phyloP scores from a whole-genome alignment of 2,888 invertebrate genomes.

The Drosophila antonietae region DNA sequence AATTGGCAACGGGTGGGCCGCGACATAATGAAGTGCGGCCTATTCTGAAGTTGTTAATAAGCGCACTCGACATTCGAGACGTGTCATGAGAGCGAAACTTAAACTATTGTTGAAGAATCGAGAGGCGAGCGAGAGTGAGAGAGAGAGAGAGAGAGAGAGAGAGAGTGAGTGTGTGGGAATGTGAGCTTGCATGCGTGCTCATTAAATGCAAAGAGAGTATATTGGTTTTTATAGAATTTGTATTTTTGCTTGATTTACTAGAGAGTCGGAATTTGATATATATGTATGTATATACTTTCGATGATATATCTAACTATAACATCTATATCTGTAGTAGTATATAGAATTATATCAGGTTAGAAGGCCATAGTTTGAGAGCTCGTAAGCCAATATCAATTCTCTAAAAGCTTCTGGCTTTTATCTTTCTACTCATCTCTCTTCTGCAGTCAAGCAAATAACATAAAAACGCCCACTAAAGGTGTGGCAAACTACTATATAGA shows the following conservation, averaged over 20 bases:
- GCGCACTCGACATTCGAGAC: slow-evolving; percentile 12
- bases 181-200: background rate
- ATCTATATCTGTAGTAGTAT: background rate
- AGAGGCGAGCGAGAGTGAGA: too few species aligned
- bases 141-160: too few species aligned
- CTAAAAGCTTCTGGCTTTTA: background rate
- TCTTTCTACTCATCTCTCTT: background rate
- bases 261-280: background rate
- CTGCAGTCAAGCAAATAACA: background rate
- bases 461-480: too few species aligned
- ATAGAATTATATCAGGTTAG: background rate
- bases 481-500: too few species aligned
- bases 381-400: too few species aligned
- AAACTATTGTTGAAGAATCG: background rate
- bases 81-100: slow-evolving; percentile 6
- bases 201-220: background rate
- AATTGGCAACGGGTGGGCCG: slow-evolving; percentile 28
- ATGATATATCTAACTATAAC: background rate
- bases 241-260: background rate
- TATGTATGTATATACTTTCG: background rate
- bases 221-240: background rate
- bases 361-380: too few species aligned
- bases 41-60: slow-evolving; percentile 36
- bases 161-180: background rate
- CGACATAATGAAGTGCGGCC: slow-evolving; percentile 46